Base-by-base conservation (phyloP, 2,797 vertebrate species). In the Sorex maritimensis region DNA sequence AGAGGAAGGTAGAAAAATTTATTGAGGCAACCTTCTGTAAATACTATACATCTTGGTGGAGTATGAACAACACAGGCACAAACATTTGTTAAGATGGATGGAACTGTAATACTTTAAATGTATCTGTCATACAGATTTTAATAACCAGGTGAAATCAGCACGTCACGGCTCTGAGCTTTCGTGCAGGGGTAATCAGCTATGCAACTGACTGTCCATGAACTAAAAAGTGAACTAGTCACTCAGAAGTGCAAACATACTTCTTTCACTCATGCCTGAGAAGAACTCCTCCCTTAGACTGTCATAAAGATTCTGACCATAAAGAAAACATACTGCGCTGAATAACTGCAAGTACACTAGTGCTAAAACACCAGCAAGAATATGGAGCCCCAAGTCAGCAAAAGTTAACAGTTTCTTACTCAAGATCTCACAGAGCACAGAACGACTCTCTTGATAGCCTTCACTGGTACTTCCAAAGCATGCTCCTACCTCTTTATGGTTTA, bases 321-420 rank as follows among this genome's bases (percentile, higher is more conserved):
- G 28, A 90, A 17, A 55, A 44, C 19, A 15, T 1, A 28, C 26
- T 65, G 72, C 46, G 58, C 23, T 78, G 11, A 49, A 69, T 80
- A 82, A 93, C 71, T 38, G 73, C 2, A 63, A 30, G 17, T 30
- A 74, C 30, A 65, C 9, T n/a, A 71, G 1, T 90, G 15, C 52
- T 80, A 80, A 95, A 93, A 81, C 19, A n/a, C 8, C 38, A 28
- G n/a, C 87, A 88, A 81, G 44, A 65, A 82, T 83, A 10, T 92
- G 49, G 30, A 94, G 65, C 26, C 10, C 34, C 61, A 74, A 58
- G 21, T 38, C 61, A 88, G 23, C 24, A 88, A 49, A 88, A 88
- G 7, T 8, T 38, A 44, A 55, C 8, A 61, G 44, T 14, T 88
- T 19, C 65, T 79, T 65, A 84, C 49, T 30, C 17, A 78, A 74